phyloP scores from a whole-genome alignment of 1,140 invertebrate species.

The Drosophila insularis region DNA sequence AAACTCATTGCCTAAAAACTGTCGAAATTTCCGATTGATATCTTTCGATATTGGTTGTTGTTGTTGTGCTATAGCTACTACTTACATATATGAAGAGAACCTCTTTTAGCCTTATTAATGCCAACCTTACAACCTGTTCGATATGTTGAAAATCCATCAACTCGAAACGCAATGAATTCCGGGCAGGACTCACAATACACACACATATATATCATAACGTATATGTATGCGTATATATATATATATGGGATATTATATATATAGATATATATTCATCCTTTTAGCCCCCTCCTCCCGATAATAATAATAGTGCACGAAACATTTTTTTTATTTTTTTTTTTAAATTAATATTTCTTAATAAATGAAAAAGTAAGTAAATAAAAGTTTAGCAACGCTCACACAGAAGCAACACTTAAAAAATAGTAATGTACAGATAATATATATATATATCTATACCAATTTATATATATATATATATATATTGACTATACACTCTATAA shows the following conservation, averaged over 20 bases:
- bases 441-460: constrained; percentile 32
- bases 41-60: too few relatives aligned
- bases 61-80: too few relatives aligned
- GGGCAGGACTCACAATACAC: background rate
- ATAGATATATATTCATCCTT: background rate
- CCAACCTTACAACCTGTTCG: background rate
- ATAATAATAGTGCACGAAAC: constrained; percentile 37
- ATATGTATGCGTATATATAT: constrained; percentile 1
- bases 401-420: constrained; percentile 37
- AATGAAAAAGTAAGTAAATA: constrained; percentile 24
- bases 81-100: background rate
- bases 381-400: constrained; percentile 41
- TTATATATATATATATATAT: constrained; percentile 34
- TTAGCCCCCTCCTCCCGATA: background rate
- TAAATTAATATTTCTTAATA: constrained; percentile 13
- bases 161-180: background rate
- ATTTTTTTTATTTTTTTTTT: constrained; percentile 50
- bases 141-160: too few relatives aligned
- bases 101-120: background rate
- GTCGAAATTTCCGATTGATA: background rate
- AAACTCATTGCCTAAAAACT: background rate
- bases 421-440: constrained; percentile 73
- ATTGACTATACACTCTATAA: constrained; percentile 24
- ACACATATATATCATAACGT: background rate
- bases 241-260: background rate